Evolutionary conservation across 2,113 vertebrate genomes (phyloP), one percentile per base, ranked within the genome.

Genomic region (Mesocricetus auratus): DNA sequence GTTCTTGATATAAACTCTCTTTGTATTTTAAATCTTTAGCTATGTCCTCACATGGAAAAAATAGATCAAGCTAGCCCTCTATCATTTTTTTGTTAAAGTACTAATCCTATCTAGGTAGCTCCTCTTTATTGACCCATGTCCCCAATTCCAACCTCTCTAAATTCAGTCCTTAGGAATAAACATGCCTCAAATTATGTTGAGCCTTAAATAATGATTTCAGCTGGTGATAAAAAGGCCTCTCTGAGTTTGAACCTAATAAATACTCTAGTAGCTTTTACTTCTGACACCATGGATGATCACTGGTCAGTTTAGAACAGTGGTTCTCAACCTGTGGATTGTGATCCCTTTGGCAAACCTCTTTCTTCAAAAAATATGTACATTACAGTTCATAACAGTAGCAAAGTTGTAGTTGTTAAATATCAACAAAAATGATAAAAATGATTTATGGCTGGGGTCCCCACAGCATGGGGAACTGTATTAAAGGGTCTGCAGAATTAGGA

Each of bases 251-350:
- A 60, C 22, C 5, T 50, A 71, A 39, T 9, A 21, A 71, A 39
- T 9, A 21, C 42, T 90, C 73, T 21, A 2, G 0, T 31, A 16
- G 2, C 60, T 68, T 86, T 75, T 50, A 17, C 26, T 88, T 89
- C 26, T 0, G 53, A 0, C 0, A 56, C 21, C 2, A 10, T 50
- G 5, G 10, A 0, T n/a, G 13, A 1, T 8, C 64, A 26, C 7
- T 33, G 53, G 53, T 31, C 53, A 56, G 53, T 56, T 56, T 5
- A 15, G 7, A 47, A 42, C 21, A 77, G 45, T 77, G 15, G 45
- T 50, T 77, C 15, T 77, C 45, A 77, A 45, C 45, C 26, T 77
- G 7, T 47, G 74, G 13, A 11, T 77, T 66, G 19, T 3, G 10
- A 81, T 8, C 50, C 22, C 50, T 56, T 36, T n/a, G 33, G 50